Evolutionary conservation across 2,113 vertebrate species (phyloP), one percentile per base, ranked within the genome.

Genomic region (Oostethus manadensis): DNA sequence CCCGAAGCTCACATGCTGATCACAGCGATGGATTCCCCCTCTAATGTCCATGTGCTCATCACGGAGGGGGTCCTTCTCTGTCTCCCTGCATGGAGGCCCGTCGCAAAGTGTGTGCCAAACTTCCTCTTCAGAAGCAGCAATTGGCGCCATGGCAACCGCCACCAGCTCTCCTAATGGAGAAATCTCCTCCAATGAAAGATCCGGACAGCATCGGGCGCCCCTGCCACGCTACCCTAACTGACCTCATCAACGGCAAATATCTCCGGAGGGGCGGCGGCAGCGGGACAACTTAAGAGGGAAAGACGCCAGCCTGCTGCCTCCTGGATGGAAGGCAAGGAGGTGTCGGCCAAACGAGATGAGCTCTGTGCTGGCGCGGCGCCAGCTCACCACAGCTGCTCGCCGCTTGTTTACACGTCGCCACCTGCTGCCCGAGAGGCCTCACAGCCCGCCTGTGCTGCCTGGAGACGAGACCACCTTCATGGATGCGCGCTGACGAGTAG

Each of bases 361-460:
- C 77, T 18, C 73, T 64, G 66, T 44, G 71, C 56, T 76, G 84
- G 84, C 80, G 72, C 56, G 1, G 66, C 70, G 80, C 84, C 85
- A 87, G 83, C 66, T 78, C 56, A 43, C 66, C 58, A 29, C 87
- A 85, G 84, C 85, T 84, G 85, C 45, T 64, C 69, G 11, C 51
- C 64, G 69, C 81, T 68, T 77, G 83, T 87, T 86, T 80, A 84
- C 80, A 84, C 73, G 74, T 64, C 50, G 26, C 72, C 81, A 70
- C 81, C 81, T 84, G 80, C 80, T 78, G 75, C 70, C 45, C 16
- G 49, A 62, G 61, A 57, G 55, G 70, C 58, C 66, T 21, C 59
- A 60, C 38, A 42, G 38, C 38, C 13, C 13, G 38, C 38, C 21
- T 9, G 60, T 68, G 29, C 29, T 8, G 29, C 29, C 29, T 7